Evolutionary conservation across 2,888 invertebrate species (phyloP), one percentile per base, ranked within the genome.

Genomic region (Xanthia icteritia): DNA sequence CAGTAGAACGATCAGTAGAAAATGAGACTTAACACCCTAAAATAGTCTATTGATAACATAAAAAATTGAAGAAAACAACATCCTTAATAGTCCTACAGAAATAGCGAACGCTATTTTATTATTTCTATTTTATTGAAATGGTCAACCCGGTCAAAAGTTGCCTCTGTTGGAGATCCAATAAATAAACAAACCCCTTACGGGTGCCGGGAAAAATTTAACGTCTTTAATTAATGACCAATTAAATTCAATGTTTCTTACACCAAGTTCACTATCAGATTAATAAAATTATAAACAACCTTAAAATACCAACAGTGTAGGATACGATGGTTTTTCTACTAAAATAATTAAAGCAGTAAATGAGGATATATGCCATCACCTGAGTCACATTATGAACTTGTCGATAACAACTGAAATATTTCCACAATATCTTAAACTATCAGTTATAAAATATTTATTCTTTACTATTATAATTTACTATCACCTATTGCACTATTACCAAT

Each of bases 361-460:
- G 27, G 20, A 45, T 42, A 45, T 45, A 42, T 42, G n/a, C 42
- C 42, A 42, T 17, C 42, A 65, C 27, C 17, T 45, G 9, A 45
- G n/a, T 27, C 65, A 65, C 17, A 42, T 42, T 65, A 27, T 65
- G n/a, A 65, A 65, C 42, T n/a, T n/a, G 42, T 65, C 42, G 17
- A 27, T 65, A 65, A n/a, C 65, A 42, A n/a, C 64, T 17, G 27
- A 17, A 42, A 65, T 17, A 20, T 51, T 51, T 51, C 51, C 51
- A 51, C 51, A 51, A 51, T 2, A 51, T 20, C 20, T 51, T 51
- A 51, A 51, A 51, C 51, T 51, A 20, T 51, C 51, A 5, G 51
- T 51, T 5, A 51, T 51, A 51, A 51, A 20, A 51, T 6, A 20
- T 20, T 51, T 20, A 51, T 51, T 20, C 20, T n/a, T n/a, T n/a